Base-by-base conservation (phyloP, 1,140 invertebrate genomes). In the Chironomus tepperi region DNA sequence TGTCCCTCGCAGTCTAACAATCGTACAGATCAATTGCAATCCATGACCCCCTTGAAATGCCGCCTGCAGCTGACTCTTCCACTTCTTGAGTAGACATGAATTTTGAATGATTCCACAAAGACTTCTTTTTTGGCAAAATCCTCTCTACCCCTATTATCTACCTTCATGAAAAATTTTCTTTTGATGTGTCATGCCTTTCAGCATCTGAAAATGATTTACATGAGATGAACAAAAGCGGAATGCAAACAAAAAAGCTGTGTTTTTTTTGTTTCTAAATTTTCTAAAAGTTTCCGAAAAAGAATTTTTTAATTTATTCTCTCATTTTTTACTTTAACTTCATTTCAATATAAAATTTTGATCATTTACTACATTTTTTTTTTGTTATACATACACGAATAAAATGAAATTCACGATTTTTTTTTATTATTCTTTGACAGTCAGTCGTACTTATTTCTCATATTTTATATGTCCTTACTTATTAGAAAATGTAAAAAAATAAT, bases 401-500 rank as follows among this genome's bases (percentile, higher is more conserved):
- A 57, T n/a, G 47, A 57, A 57, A 57, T 57, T 57, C n/a, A 57
- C 47, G 10, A 57, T 12, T 57, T 57, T 47, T n/a, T n/a, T n/a
- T 12, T 57, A 57, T 57, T 57, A 57, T 12, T 57, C n/a, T 57
- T 57, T 34, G 24, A 34, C 24, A 34, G 24, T 34, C 24, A 34
- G 24, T 34, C 47, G n/a, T 57, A n/a, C 47, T 57, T 15, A n/a
- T 12, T 57, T n/a, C 47, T 12, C 12, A n/a, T 57, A 12, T 5
- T n/a, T 57, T 57, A 12, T 57, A n/a, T 57, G 10, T 57, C 12
- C n/a, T 57, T 57, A 34, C n/a, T 57, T 57, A 57, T 57, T 57
- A 57, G 47, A 57, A 57, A 57, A 57, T 57, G 47, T 57, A 57
- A 57, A 57, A 57, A 57, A 57, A 57, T 57, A 57, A 57, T 57